Conservation (phyloP, 2,888 invertebrate genomes). For the Drosophila hamatofila region DNA sequence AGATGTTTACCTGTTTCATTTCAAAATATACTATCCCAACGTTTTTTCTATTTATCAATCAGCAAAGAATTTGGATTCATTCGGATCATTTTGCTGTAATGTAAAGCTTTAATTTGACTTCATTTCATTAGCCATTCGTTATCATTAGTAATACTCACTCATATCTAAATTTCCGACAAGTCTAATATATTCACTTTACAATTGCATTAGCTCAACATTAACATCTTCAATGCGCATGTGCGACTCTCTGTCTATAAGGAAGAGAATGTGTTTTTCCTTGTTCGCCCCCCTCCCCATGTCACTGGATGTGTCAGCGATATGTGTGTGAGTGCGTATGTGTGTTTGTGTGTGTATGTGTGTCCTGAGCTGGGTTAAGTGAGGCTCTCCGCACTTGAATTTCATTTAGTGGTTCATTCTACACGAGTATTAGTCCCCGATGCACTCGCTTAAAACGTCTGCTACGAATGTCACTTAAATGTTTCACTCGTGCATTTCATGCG, state of each 20-base stretch:
- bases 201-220: not conserved
- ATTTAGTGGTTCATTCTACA: slow-evolving; percentile 27
- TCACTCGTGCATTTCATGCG: slow-evolving; percentile 38
- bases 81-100: no score
- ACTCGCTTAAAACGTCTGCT: slow-evolving; percentile 44
- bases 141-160: not conserved
- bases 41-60: no score
- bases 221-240: slow-evolving; percentile 43
- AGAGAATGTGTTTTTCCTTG: slow-evolving; percentile 1
- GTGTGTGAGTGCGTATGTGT: not conserved
- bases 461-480: slow-evolving; percentile 65
- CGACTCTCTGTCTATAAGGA: slow-evolving; percentile 14
- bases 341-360: no score
- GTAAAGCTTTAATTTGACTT: not conserved
- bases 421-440: slow-evolving; percentile 24
- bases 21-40: no score
- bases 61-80: no score
- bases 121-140: not conserved
- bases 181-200: not conserved
- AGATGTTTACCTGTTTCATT: no score
- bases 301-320: slow-evolving; percentile 14
- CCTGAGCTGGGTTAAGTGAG: slow-evolving; percentile 25
- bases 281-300: not conserved
- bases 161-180: not conserved
- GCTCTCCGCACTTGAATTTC: slow-evolving; percentile 42